A percentile compares a stretch with the other conserved stretches of the same genome.
These are phyloP conservation scores for Anarrhichthys ocellatus DNA, from an alignment of 2,113 vertebrate genomes.

Conservation along the genomic window DNA sequence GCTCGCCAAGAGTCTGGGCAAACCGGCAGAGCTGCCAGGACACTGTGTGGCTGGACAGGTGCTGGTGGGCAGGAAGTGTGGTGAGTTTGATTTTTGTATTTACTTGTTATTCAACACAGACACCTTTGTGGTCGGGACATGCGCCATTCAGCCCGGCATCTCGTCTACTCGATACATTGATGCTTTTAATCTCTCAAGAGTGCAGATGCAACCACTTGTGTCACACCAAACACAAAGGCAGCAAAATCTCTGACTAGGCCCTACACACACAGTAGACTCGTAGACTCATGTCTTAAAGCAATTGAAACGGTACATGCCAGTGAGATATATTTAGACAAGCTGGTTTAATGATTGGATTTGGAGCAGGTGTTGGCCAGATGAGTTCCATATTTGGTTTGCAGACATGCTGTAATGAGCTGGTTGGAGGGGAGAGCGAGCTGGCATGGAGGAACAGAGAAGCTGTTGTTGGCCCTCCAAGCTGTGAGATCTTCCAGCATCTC, in stretches of 20 bases:
- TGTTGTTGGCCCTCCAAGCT: conserved; percentile 71
- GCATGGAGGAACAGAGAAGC: conserved; percentile 70
- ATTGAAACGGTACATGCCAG: conserved; percentile 65
- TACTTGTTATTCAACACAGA: not conserved
- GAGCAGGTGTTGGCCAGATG: conserved; percentile 81
- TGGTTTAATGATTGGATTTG: conserved; percentile 78
- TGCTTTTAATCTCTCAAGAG: conserved; percentile 16
- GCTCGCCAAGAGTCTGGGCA: conserved; percentile 82
- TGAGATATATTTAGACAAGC: conserved; percentile 74
- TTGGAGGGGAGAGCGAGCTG: conserved; percentile 53
- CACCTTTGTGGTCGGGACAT: not conserved
- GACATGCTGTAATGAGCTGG: conserved; percentile 74
- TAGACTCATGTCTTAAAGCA: conserved; percentile 55
- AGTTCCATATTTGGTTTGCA: conserved; percentile 75
- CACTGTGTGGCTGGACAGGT: conserved; percentile 87
- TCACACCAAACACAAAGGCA: conserved; percentile 27
- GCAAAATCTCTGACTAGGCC: conserved; percentile 11
- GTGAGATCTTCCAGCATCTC: conserved; percentile 76
- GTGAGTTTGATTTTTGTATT: conserved; percentile 83
- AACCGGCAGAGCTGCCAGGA: conserved; percentile 79
- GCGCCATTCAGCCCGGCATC: conserved; percentile 11
- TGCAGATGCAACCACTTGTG: conserved; percentile 5
- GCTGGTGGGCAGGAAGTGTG: conserved; percentile 87
- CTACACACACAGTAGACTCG: conserved; percentile 38
- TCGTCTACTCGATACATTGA: conserved; percentile 3